Percentiles rank a stretch among this genome's conserved stretches.
Evolutionary conservation across 2,797 vertebrate genomes (phyloP).

Genomic region (Pterois miles): DNA sequence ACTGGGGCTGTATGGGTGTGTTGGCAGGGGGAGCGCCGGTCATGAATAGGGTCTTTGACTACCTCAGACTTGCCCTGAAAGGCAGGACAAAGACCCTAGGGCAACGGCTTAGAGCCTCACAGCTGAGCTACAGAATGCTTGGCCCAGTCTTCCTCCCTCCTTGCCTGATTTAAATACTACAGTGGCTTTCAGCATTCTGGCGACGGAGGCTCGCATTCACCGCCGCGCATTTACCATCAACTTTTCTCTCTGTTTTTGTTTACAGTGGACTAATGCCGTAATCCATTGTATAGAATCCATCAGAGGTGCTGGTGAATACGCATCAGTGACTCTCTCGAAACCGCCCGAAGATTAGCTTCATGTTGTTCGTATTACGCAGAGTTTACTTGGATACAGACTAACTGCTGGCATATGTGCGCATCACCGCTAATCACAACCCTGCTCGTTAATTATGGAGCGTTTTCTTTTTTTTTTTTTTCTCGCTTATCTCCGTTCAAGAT

Average conservation of each 20-base stretch:
- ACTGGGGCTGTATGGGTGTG: conserved; percentile 86
- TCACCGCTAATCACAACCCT: conserved; percentile 53
- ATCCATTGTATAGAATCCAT: conserved; percentile 50
- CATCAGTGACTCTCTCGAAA: conserved; percentile 43
- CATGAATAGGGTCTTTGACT: conserved; percentile 89
- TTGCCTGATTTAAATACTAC: conserved; percentile 86
- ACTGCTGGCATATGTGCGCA: conserved; percentile 52
- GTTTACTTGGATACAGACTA: conserved; percentile 55
- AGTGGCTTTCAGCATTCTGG: conserved; percentile 82
- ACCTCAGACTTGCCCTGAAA: conserved; percentile 88
- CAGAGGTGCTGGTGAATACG: conserved; percentile 51
- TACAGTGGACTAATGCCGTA: conserved; percentile 68
- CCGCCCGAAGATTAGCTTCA: conserved; percentile 40
- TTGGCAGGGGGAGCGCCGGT: conserved; percentile 84
- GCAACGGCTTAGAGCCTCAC: conserved; percentile 87
- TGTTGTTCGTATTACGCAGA: conserved; percentile 58
- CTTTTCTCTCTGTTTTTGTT: conserved; percentile 78
- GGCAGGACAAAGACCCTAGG: conserved; percentile 87
- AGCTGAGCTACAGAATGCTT: conserved; percentile 85
- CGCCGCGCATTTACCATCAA: conserved; percentile 63
- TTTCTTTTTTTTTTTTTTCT: conserved; percentile 19
- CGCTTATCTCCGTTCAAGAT: conserved; percentile 59
- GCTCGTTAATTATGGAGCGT: conserved; percentile 62
- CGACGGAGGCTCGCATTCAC: conserved; percentile 71
- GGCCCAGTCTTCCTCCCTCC: conserved; percentile 81